phyloP scores from a whole-genome alignment of 2,113 vertebrate species.

The Acrocephalus kingi region DNA sequence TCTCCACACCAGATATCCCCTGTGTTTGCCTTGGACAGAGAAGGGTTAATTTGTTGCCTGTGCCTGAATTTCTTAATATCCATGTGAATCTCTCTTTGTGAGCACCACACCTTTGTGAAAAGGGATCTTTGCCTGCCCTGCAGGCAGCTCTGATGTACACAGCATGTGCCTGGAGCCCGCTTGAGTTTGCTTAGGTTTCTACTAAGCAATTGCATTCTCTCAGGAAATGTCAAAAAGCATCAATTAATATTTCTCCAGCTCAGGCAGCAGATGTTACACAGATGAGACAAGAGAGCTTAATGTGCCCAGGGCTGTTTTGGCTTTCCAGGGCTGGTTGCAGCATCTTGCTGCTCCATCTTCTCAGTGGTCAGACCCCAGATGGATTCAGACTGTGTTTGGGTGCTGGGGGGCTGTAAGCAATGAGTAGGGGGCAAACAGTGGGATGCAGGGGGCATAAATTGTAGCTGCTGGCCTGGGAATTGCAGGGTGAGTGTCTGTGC shows the following conservation, averaged over 20 bases:
- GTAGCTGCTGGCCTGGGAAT: neutral
- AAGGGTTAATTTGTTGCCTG: neutral
- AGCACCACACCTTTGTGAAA: neutral
- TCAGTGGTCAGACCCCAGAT: neutral
- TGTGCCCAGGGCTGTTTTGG: neutral
- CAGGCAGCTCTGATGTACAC: neutral
- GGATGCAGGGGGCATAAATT: neutral
- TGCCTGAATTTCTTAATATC: neutral
- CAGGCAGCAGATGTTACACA: neutral
- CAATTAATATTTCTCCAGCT: constrained; percentile 6
- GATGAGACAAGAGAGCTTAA: neutral
- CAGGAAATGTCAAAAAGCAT: constrained; percentile 16
- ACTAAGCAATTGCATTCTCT: neutral
- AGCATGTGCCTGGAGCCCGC: neutral
- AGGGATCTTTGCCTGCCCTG: neutral
- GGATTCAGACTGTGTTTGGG: neutral
- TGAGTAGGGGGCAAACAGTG: neutral
- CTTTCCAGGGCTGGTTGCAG: neutral
- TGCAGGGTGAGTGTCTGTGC: neutral
- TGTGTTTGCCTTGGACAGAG: neutral
- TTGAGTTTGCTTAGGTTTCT: neutral
- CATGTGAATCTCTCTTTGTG: neutral
- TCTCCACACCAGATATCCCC: rapidly evolving
- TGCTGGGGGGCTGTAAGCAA: neutral
- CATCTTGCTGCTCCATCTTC: neutral